Percentiles rank a stretch among this genome's conserved stretches.
Evolutionary conservation across 1,140 invertebrate species (phyloP).

Genomic region (Hycleus phaleratus): DNA sequence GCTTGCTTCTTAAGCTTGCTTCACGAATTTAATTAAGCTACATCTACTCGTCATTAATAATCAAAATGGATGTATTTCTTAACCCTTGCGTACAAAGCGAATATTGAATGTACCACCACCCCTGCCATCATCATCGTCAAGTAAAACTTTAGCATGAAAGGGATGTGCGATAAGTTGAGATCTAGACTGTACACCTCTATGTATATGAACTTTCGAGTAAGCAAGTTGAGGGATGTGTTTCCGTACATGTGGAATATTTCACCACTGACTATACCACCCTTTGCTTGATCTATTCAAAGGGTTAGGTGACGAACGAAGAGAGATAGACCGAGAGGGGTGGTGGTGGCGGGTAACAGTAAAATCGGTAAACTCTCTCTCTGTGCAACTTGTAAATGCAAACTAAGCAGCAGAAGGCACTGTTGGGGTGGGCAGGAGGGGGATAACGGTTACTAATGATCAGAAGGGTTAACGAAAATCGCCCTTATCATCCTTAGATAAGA

Average conservation of each 20-base stretch:
- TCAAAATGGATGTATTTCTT: slow-evolving; percentile 11
- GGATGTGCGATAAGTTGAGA: slow-evolving; percentile 15
- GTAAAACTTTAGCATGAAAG: background rate
- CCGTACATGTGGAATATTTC: too few relatives aligned
- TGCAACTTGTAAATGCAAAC: slow-evolving; percentile 41
- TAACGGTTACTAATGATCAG: slow-evolving; percentile 37
- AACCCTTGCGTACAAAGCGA: background rate
- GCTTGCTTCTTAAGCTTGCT: background rate
- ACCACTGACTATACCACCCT: slow-evolving; percentile 7
- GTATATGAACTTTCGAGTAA: slow-evolving; percentile 39
- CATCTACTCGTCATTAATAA: slow-evolving; percentile 3
- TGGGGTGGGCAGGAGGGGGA: slow-evolving; percentile 35
- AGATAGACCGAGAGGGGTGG: background rate
- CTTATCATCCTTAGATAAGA: slow-evolving; percentile 36
- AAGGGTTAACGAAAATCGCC: slow-evolving; percentile 34
- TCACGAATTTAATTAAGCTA: slow-evolving; percentile 7
- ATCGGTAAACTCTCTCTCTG: slow-evolving; percentile 4
- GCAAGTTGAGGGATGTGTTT: slow-evolving; percentile 14
- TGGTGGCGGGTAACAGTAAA: background rate
- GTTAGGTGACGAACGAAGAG: background rate
- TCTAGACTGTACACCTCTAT: slow-evolving; percentile 39
- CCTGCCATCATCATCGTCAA: too few relatives aligned
- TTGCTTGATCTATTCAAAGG: background rate
- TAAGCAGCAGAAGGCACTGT: slow-evolving; percentile 33
- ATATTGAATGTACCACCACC: too few relatives aligned